These are phyloP conservation scores for Apotomis capreana DNA, from an alignment of 2,888 invertebrate species.

Conservation along the genomic window DNA sequence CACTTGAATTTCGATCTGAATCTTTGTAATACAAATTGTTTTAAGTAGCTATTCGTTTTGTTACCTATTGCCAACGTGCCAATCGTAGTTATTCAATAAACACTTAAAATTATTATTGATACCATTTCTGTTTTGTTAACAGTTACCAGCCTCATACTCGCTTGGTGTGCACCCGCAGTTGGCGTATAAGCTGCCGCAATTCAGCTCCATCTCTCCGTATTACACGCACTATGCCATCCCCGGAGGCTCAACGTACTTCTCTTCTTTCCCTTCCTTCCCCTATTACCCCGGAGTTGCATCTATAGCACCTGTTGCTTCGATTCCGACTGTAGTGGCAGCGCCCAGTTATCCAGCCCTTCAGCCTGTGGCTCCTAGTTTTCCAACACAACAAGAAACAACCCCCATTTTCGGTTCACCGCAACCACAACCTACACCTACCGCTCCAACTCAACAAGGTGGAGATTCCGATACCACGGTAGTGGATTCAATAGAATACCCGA, in stretches of 20 bases:
- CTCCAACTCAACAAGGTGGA: conserved; percentile 55
- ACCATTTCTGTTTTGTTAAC: conserved; percentile 46
- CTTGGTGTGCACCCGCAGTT: conserved; percentile 62
- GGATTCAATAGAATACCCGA: conserved; percentile 68
- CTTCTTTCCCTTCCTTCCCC: conserved; percentile 34
- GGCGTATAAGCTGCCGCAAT: conserved; percentile 61
- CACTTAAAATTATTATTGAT: not conserved
- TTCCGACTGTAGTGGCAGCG: conserved; percentile 42
- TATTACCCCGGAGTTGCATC: conserved; percentile 45
- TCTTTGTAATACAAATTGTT: no score
- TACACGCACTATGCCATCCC: conserved; percentile 49
- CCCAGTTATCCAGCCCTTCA: conserved; percentile 43
- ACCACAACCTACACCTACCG: conserved; percentile 51
- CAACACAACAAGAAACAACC: conserved; percentile 45
- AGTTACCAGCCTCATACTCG: conserved; percentile 64
- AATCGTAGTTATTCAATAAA: no score
- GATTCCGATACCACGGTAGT: conserved; percentile 72
- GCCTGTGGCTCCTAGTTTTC: conserved; percentile 34
- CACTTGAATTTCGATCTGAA: no score
- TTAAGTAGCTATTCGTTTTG: no score
- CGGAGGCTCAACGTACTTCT: conserved; percentile 38
- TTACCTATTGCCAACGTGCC: no score
- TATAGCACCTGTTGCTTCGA: conserved; percentile 48
- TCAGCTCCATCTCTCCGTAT: conserved; percentile 55
- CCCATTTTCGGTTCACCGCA: conserved; percentile 47